A percentile compares a stretch with the other conserved stretches of the same genome.
phyloP scores from a whole-genome alignment of 2,113 vertebrate species.

The Clarias magur region DNA sequence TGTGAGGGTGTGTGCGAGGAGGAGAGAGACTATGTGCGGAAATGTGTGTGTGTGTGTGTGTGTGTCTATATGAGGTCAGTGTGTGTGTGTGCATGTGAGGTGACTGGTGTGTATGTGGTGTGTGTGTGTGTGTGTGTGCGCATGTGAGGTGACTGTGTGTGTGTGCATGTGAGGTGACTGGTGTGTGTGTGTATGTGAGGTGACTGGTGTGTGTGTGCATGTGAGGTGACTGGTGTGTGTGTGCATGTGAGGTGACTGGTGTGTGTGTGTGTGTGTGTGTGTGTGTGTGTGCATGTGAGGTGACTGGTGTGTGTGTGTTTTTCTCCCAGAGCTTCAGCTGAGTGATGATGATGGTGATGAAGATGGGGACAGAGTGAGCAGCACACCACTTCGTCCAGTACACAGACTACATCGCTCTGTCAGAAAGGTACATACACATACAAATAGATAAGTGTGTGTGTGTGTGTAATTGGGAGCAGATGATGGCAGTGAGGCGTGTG shows the following conservation, averaged over 20 bases:
- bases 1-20: not conserved
- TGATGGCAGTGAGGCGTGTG: slow-evolving; percentile 72
- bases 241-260: not conserved
- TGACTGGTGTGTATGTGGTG: not conserved
- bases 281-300: not conserved
- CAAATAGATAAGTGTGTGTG: not conserved
- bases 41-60: not conserved
- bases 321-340: slow-evolving; percentile 75
- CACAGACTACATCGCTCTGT: slow-evolving; percentile 75
- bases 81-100: not conserved
- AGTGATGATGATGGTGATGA: slow-evolving; percentile 71
- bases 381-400: slow-evolving; percentile 75
- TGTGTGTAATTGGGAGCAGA: slow-evolving; percentile 54
- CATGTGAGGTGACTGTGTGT: not conserved
- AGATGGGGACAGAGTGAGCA: slow-evolving; percentile 75
- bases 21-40: too few relatives aligned
- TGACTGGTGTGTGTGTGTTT: slow-evolving; percentile 17
- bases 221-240: not conserved
- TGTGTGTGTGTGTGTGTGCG: not conserved
- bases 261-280: not conserved
- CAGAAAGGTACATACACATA: slow-evolving; percentile 77
- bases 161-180: not conserved
- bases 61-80: not conserved
- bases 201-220: not conserved
- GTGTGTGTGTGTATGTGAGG: not conserved